Evolutionary conservation across 2,797 vertebrate genomes (phyloP).

Genomic region (Acanthiza pusilla): DNA sequence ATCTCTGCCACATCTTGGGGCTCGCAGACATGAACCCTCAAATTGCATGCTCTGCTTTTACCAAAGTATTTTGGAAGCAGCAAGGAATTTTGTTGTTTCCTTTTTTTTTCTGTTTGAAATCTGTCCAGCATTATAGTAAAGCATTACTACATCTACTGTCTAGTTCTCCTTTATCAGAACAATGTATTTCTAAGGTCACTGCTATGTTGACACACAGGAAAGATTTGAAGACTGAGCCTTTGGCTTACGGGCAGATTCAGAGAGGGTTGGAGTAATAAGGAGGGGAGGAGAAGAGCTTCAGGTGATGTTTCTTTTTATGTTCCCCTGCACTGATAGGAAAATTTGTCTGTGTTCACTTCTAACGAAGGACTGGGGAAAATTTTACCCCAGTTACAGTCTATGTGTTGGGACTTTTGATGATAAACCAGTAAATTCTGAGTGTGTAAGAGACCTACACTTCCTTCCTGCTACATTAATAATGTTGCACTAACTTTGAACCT

Average conservation of each 20-base stretch:
- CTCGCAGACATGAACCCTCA: not conserved
- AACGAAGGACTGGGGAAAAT: not conserved
- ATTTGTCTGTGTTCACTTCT: not conserved
- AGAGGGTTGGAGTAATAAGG: not conserved
- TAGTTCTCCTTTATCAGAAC: not conserved
- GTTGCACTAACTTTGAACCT: not conserved
- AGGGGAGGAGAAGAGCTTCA: not conserved
- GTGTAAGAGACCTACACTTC: not conserved
- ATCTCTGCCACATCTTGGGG: not conserved
- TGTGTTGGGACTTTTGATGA: not conserved
- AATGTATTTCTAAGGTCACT: not conserved
- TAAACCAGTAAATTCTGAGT: not conserved
- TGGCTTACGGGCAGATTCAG: not conserved
- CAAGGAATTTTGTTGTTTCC: not conserved
- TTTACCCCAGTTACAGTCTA: not conserved
- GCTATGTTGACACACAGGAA: not conserved
- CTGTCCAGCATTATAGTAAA: not conserved
- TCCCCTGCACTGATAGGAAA: not conserved
- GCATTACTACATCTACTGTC: not conserved
- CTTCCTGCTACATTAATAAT: not conserved
- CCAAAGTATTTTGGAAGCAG: not conserved
- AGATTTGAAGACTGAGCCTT: not conserved
- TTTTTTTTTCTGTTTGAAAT: not conserved
- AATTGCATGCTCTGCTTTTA: not conserved
- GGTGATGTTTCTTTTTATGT: not conserved